Evolutionary conservation across 2,888 invertebrate genomes (phyloP), one percentile per base, ranked within the genome.

Genomic region (Dryobota labecula): DNA sequence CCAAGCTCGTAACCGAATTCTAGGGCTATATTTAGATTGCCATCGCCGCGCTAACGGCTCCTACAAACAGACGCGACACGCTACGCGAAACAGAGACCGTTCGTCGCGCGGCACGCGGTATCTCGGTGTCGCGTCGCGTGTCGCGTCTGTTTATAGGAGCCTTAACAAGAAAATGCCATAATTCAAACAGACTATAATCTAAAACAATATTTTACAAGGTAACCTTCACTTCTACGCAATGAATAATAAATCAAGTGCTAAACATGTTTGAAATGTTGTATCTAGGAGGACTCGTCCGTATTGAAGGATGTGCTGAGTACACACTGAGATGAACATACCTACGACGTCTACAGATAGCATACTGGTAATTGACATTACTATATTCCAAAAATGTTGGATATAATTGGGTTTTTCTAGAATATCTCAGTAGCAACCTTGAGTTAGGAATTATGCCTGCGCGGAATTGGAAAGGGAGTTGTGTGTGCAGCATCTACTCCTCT

Each of bases 241-340:
- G 18, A 38, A 65, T 47, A 47, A 38, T 70, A 70, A 38, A 56
- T 49, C 8, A 18, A 24, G 13, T 49, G 13, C 30, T 43, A 36
- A 38, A 51, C 41, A n/a, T 36, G 27, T 65, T 51, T 57, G 49
- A 47, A 51, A 49, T 74, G 45, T 80, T 66, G 20, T 47, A 54
- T 68, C 49, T 33, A 38, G 49, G 64, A 45, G n/a, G 5, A 53
- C 38, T 45, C 41, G 15, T 51, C 38, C 45, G 8, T 36, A 36
- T 43, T 38, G 56, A 53, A 82, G 18, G 6, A 82, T 70, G 67
- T 27, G 43, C 69, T 68, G 51, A 67, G 20, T 33, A 53, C 36
- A 71, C 13, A 60, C n/a, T 45, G 77, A 71, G 20, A 79, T 79
- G 79, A 71, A 58, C 49, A 49, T 49, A 47, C 61, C 67, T n/a